Base-by-base conservation (phyloP, 2,113 vertebrate genomes). In the Trichomycterus rosablanca region DNA sequence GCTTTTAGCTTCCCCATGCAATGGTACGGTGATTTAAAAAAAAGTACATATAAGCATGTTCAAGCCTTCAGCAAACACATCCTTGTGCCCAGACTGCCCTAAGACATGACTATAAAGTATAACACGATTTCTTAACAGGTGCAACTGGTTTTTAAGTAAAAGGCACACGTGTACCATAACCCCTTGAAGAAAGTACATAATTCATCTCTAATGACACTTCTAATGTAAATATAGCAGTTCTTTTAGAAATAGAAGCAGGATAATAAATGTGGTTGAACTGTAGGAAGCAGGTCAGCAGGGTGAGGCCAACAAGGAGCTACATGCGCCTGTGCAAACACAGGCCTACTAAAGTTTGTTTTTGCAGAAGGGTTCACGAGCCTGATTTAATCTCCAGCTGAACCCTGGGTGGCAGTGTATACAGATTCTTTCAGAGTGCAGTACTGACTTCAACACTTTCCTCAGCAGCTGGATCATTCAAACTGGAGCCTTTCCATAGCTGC, bases 291-390 rank as follows among this genome's bases (percentile, higher is more conserved):
- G 52, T 71, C 63, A 58, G 52, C 28, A 28, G 50, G 69, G 63
- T 62, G 52, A 66, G 11, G 16, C 46, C 24, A 22, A 32, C 48
- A 50, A 11, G 39, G 24, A 59, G 62, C 46, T 49, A 19, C 11
- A 45, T 7, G 15, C n/a, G 51, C 37, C 43, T 50, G 54, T 43
- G 45, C 46, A 62, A 71, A 62, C 63, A 66, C 6, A 9, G 32
- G 45, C 49, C 22, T 4, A 15, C 56, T 56, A 35, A 50, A 56
- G 63, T 62, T 62, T 58, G 58, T 67, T 67, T 66, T 71, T 44
- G 42, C 54, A 40, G 58, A 54, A 59, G 52, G 18, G 28, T 28
- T 64, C 34, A 19, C 44, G 32, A 57, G 63, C 24, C 16, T 37
- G 39, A 57, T 66, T 66, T 43, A 48, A 50, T 54, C 50, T 70